Conservation (phyloP, 92 coral and sea anemone genomes). For the Actinostola sp. region DNA sequence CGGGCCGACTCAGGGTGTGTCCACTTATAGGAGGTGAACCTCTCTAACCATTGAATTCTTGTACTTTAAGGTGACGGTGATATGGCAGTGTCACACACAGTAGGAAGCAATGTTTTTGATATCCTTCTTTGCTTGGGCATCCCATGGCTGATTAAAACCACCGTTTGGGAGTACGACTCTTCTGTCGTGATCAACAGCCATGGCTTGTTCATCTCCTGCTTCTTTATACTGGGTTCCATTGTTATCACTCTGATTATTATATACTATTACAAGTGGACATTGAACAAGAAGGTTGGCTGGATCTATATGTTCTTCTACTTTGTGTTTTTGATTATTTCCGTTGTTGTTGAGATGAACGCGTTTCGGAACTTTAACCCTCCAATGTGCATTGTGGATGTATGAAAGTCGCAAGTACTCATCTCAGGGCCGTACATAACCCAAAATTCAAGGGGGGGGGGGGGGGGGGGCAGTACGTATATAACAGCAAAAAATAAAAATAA, state of each 20-base stretch:
- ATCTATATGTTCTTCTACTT: slow-evolving; percentile 82
- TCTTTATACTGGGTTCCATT: slow-evolving; percentile 94
- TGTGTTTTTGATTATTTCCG: slow-evolving; percentile 84
- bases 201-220: slow-evolving; percentile 91
- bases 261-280: slow-evolving; percentile 82
- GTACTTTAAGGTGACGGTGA: slow-evolving; percentile 87
- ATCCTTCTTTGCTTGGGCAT: slow-evolving; percentile 92
- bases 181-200: slow-evolving; percentile 93
- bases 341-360: slow-evolving; percentile 87
- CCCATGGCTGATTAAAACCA: slow-evolving; percentile 97
- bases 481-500: too few relatives aligned
- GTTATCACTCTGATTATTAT: slow-evolving; percentile 84
- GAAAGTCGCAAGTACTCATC: too few relatives aligned
- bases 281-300: slow-evolving; percentile 88
- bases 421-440: too few relatives aligned
- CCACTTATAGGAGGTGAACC: background rate
- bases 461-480: too few relatives aligned
- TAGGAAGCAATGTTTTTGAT: slow-evolving; percentile 97
- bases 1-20: background rate
- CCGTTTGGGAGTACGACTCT: slow-evolving; percentile 88
- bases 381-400: slow-evolving; percentile 84
- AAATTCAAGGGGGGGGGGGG: too few relatives aligned
- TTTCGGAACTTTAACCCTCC: slow-evolving; percentile 94
- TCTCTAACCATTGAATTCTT: background rate
- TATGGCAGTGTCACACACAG: slow-evolving; percentile 98